Evolutionary conservation across 1,140 invertebrate genomes (phyloP).

Genomic region (Pseudomyrmex gracilis): DNA sequence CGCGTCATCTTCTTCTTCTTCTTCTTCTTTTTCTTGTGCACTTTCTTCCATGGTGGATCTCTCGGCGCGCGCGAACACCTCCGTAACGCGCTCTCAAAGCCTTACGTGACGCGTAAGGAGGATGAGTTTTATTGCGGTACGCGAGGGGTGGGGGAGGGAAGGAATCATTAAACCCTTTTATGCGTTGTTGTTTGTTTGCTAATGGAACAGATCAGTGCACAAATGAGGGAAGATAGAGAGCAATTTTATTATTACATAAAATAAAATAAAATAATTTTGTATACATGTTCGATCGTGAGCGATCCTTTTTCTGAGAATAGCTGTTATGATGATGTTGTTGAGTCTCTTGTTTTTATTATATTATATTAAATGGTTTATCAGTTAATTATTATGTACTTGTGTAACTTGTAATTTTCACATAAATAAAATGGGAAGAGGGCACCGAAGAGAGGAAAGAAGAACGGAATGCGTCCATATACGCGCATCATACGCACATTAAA

Average conservation of each 20-base stretch:
- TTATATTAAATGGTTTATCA: no score
- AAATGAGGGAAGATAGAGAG: slow-evolving; percentile 24
- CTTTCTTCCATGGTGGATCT: slow-evolving; percentile 54
- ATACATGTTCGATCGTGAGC: no score
- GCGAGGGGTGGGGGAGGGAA: background rate
- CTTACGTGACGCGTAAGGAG: slow-evolving; percentile 37
- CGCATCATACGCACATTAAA: no score
- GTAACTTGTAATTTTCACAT: no score
- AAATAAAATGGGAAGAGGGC: no score
- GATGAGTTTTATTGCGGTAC: slow-evolving; percentile 55
- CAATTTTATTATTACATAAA: slow-evolving; percentile 24
- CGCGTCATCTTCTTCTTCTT: slow-evolving; percentile 44
- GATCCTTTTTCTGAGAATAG: no score
- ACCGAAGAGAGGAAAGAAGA: no score
- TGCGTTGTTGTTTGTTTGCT: slow-evolving; percentile 56
- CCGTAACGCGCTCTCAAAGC: slow-evolving; percentile 23
- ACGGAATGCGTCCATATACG: no score
- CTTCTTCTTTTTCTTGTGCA: background rate
- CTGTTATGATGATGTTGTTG: no score
- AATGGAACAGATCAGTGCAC: slow-evolving; percentile 50
- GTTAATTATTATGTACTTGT: no score
- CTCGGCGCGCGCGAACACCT: slow-evolving; percentile 2
- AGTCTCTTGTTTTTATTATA: no score
- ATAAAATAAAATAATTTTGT: no score
- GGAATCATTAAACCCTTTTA: slow-evolving; percentile 46